phyloP scores from a whole-genome alignment of 2,113 vertebrate genomes.

The Pithys albifrons region DNA sequence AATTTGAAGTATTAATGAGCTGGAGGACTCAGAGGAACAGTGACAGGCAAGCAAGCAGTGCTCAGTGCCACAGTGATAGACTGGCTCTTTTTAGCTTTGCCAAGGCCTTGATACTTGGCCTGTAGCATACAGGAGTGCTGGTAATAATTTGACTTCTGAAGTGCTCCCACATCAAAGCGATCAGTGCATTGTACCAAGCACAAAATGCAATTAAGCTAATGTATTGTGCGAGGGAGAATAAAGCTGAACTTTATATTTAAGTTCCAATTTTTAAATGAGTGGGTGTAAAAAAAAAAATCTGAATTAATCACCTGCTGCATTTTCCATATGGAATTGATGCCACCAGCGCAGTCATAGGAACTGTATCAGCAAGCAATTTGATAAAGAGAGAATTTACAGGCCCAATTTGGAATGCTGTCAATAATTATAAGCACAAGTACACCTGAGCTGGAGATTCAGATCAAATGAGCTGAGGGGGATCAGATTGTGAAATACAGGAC shows the following conservation, averaged over 20 bases:
- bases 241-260: neutral
- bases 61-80: neutral
- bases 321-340: neutral
- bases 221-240: neutral
- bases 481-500: neutral
- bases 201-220: constrained; percentile 38
- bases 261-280: constrained; percentile 9
- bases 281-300: neutral
- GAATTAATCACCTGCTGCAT: neutral
- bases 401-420: neutral
- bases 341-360: neutral
- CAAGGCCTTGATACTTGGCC: neutral
- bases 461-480: neutral
- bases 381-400: neutral
- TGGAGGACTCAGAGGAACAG: neutral
- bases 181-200: neutral
- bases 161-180: neutral
- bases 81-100: neutral
- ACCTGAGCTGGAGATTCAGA: neutral
- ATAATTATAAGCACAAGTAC: neutral
- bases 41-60: neutral
- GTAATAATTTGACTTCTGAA: constrained; percentile 28
- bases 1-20: neutral
- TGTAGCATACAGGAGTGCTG: neutral
- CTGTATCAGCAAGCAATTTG: neutral